Evolutionary conservation across 2,113 vertebrate species (phyloP), one percentile per base, ranked within the genome.

Genomic region (Dicerorhinus sumatrensis): DNA sequence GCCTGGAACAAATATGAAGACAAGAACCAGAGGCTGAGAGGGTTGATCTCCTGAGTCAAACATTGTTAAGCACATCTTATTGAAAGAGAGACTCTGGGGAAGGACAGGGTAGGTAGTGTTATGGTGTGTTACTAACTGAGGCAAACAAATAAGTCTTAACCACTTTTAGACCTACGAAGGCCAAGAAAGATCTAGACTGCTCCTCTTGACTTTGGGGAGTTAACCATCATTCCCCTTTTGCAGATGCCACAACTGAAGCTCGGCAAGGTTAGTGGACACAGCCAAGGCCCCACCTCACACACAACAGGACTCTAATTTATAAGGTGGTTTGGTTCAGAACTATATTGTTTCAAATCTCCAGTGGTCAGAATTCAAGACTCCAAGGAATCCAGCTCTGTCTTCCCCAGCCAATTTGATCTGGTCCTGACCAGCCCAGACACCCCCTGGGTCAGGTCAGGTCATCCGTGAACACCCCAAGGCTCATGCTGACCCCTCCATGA

Each of bases 1-100:
- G 3, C 8, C 97, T 98, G 62, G 25, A 95, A 97, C 23, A 33
- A 92, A 94, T 20, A 42, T 17, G 36, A 95, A 29, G 23, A 20
- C 33, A 94, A 95, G 36, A 89, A 84, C 63, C 51, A 82, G 86
- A 65, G 36, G 58, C 72, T 51, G n/a, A 94, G 42, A 56, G 18
- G 27, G 67, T 18, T 80, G 54, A 77, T 60, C 51, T 86, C 60
- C 93, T 20, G 42, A 73, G 39, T 14, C 21, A 54, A 69, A 48
- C 33, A 46, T 48, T 94, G 89, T 77, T 51, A 51, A 60, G 56
- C 23, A 82, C 31, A 48, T 58, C 72, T 56, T 70, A 58, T 20
- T 70, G 85, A 75, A 93, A 96, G 48, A 87, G 8, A 80, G 6
- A 46, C 42, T 46, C 58, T 94, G 2, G 63, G 58, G 31, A 46